Evolutionary conservation across 2,113 vertebrate genomes (phyloP), one percentile per base, ranked within the genome.

Genomic region (Scopus umbretta): DNA sequence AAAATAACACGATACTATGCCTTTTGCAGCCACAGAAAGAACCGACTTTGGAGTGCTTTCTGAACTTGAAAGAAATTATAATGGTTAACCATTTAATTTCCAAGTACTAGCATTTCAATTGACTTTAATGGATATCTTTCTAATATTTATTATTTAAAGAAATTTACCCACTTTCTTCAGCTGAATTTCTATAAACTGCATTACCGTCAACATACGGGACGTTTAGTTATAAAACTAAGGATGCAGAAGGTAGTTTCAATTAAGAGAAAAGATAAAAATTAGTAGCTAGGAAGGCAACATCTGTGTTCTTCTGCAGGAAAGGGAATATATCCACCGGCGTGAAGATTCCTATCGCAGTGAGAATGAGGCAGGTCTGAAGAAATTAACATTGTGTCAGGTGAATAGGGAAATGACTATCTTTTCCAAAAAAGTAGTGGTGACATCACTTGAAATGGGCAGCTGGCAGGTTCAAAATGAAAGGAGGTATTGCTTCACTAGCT

Each of bases 241-340:
- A 85, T 92, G 78, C 86, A 90, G 86, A 95, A 94, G 79, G 80
- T 86, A 88, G 86, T 96, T 95, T 96, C 89, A 91, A 78, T 95
- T 85, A 94, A 70, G 89, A 74, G 63, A 43, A 94, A 87, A 92
- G 80, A 94, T 81, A 96, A 92, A 95, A 94, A 88, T 90, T 84
- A 96, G 79, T 82, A 91, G 38, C 23, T 42, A 86, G 90, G 67
- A 88, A 94, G 79, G 87, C 71, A 92, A 75, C 53, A 71, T 82
- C 89, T 95, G 94, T 88, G 52, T 38, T 91, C 20, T 90, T n/a
- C n/a, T 80, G 63, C 80, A 88, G 86, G 52, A 90, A 86, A 62
- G 47, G n/a, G 88, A 80, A 65, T 67, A 18, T 58, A 66, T 86
- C 71, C 55, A 15, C 32, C 20, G 88, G 55, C n/a, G 76, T 3